Evolutionary conservation across 2,888 invertebrate species (phyloP), one percentile per base, ranked within the genome.

Genomic region (Lottia scabra): DNA sequence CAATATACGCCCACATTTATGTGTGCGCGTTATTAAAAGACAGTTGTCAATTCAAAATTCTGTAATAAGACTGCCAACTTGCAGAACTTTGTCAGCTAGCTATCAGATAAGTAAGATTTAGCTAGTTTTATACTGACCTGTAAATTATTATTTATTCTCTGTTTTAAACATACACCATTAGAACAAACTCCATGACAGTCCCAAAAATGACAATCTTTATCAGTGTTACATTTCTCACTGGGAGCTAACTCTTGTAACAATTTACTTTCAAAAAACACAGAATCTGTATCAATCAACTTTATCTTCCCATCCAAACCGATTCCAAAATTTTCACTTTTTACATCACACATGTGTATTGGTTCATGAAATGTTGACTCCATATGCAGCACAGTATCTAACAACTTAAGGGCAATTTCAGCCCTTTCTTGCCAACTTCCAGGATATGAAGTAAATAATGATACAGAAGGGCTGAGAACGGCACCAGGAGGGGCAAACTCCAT

Each of bases 291-390:
- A 44, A 94, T 88, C 77, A 93, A 92, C 87, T 93, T 87, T 13
- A 88, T 79, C 6, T 76, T 72, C 19, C 83, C 83, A 63, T 85
- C 81, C 0, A 69, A 71, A 62, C 91, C 90, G 0, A 93, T 83
- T 0, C 93, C 94, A 87, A 94, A 94, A 84, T 94, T 93, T 74
- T 92, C 91, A 75, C 92, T 89, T 87, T 93, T 93, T 0, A 94
- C 90, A 89, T 94, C 93, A 87, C 94, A 94, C 30, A 94, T 88
- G 82, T 93, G 91, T 74, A 94, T 90, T 0, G 93, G 92, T 80
- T 93, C 92, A 1, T 91, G 91, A 75, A 93, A 91, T 56, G 90
- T 91, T 10, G 74, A 90, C 63, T 93, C 93, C 65, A 94, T 86
- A 75, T 92, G 91, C 67, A 92, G 91, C 4, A 93, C 82, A 30